A percentile compares a stretch with the other conserved stretches of the same genome.
Evolutionary conservation across 1,140 invertebrate genomes (phyloP).

Genomic region (Archivesica marissinica): DNA sequence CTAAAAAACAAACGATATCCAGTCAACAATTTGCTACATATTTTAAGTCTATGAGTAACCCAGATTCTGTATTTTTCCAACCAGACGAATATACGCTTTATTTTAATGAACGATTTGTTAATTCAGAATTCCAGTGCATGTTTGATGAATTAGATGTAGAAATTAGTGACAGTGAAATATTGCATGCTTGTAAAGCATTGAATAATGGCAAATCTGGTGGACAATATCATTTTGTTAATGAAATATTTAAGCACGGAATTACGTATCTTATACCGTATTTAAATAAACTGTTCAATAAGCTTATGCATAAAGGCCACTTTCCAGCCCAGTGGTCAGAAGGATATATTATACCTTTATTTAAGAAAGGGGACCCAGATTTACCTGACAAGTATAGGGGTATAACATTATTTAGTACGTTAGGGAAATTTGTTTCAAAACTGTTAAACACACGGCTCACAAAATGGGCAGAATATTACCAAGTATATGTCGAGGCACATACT

Average conservation of each 20-base stretch:
- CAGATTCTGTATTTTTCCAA: background rate
- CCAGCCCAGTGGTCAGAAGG: conserved; percentile 23
- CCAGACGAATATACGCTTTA: conserved; percentile 10
- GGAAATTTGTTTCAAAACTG: conserved; percentile 8
- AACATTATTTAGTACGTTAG: conserved; percentile 18
- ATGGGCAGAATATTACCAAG: conserved; percentile 20
- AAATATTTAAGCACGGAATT: conserved; percentile 31
- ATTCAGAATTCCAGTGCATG: background rate
- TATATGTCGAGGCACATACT: conserved; percentile 14
- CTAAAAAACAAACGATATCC: no score
- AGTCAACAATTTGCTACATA: conserved; percentile 25
- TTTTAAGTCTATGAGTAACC: conserved; percentile 6
- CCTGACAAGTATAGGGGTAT: conserved; percentile 30
- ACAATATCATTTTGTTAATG: background rate
- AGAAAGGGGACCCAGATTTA: conserved; percentile 14
- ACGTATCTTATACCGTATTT: background rate
- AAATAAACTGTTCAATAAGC: conserved; percentile 31
- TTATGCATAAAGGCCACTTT: conserved; percentile 18
- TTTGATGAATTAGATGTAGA: conserved; percentile 15
- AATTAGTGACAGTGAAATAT: background rate
- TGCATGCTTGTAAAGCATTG: background rate
- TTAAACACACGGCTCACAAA: conserved; percentile 9
- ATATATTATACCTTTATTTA: conserved; percentile 36
- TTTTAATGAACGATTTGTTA: conserved; percentile 11
- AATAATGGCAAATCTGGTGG: background rate